phyloP scores from a whole-genome alignment of 2,888 invertebrate species.

The Xestoiulus laeticollis region DNA sequence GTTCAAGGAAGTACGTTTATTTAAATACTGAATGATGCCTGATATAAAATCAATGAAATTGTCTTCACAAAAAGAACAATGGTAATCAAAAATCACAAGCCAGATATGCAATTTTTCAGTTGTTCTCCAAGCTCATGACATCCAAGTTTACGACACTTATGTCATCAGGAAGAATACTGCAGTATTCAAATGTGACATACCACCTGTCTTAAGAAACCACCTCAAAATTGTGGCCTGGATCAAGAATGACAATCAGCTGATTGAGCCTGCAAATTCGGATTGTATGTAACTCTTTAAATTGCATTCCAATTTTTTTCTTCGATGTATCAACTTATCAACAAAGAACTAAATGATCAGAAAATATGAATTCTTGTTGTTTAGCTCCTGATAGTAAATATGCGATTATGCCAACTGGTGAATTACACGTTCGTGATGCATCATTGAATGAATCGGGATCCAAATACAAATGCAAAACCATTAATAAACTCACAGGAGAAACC shows the following conservation, averaged over 20 bases:
- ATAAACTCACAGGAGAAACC: conserved; percentile 46
- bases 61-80: too few relatives aligned
- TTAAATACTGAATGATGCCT: background rate
- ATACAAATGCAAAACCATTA: conserved; percentile 50
- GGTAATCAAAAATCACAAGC: background rate
- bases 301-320: too few relatives aligned
- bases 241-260: conserved; percentile 51
- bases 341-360: background rate
- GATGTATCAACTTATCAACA: too few relatives aligned
- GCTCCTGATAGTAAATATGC: conserved; percentile 47
- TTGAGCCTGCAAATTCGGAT: background rate
- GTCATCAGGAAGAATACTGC: conserved; percentile 51
- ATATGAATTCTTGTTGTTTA: background rate
- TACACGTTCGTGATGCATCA: conserved; percentile 48
- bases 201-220: conserved; percentile 37
- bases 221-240: conserved; percentile 51
- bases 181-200: conserved; percentile 52
- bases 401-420: conserved; percentile 53
- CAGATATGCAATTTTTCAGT: conserved; percentile 40
- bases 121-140: conserved; percentile 48
- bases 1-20: conserved; percentile 42
- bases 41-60: background rate
- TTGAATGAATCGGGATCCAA: conserved; percentile 48
- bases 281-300: background rate
- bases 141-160: conserved; percentile 52